Conservation (phyloP, 2,888 invertebrate species). For the Drosophila yooni region DNA sequence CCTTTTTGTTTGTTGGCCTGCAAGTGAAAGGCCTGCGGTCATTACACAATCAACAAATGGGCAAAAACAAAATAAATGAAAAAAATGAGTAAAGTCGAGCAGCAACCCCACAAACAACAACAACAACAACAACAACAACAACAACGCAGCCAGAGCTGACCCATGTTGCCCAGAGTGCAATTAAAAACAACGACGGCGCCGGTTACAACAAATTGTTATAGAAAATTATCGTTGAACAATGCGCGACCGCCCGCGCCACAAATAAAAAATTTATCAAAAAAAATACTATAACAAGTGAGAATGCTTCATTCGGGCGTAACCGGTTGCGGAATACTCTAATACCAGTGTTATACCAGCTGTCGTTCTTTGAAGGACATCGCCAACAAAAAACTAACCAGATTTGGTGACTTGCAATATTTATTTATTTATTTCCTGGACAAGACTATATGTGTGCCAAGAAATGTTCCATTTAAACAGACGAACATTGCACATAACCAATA, state of each 20-base stretch:
- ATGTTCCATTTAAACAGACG: not conserved
- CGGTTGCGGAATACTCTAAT: not conserved
- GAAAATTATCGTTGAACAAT: constrained; percentile 66
- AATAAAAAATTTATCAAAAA: not conserved
- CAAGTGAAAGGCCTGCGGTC: constrained; percentile 75
- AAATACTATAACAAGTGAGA: constrained; percentile 15
- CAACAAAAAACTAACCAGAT: not conserved
- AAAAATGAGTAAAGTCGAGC: constrained; percentile 33
- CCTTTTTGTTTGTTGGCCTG: constrained; percentile 52
- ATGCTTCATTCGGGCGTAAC: not conserved
- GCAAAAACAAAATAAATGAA: constrained; percentile 14
- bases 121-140: not conserved
- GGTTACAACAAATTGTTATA: constrained; percentile 74
- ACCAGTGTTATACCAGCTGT: not conserved
- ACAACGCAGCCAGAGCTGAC: constrained; percentile 50
- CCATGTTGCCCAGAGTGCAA: constrained; percentile 58
- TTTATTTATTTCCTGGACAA: not conserved
- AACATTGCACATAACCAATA: not conserved
- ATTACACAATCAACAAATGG: constrained; percentile 62
- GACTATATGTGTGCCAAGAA: not conserved
- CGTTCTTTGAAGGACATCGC: not conserved
- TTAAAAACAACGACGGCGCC: constrained; percentile 65
- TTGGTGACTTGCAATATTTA: not conserved
- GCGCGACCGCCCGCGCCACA: constrained; percentile 67
- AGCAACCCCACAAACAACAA: constrained; percentile 32